Evolutionary conservation across 2,888 invertebrate species (phyloP).

Genomic region (Germaria angustata): DNA sequence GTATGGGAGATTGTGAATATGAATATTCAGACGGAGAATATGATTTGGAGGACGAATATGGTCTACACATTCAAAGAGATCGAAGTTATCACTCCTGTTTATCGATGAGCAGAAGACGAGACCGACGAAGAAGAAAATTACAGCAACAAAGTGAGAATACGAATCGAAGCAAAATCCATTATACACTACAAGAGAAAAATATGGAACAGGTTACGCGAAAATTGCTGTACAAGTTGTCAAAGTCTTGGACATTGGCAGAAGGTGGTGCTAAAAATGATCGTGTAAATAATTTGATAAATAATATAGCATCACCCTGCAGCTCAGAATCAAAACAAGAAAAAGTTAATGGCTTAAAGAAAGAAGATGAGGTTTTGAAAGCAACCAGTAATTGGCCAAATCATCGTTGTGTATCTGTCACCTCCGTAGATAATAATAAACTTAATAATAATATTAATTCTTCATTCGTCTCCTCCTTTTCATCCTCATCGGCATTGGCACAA

Average conservation of each 20-base stretch:
- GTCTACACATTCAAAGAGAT: slow-evolving; percentile 53
- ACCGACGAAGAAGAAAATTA: slow-evolving; percentile 69
- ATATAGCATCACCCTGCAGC: slow-evolving; percentile 47
- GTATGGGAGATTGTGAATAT: slow-evolving; percentile 58
- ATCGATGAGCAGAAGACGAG: slow-evolving; percentile 48
- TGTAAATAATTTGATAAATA: slow-evolving; percentile 56
- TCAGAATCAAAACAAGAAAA: slow-evolving; percentile 73
- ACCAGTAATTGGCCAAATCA: slow-evolving; percentile 66
- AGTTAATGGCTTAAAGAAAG: slow-evolving; percentile 68
- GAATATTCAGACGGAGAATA: slow-evolving; percentile 62
- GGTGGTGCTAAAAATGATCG: slow-evolving; percentile 49
- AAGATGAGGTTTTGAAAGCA: slow-evolving; percentile 27
- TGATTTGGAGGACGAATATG: slow-evolving; percentile 65
- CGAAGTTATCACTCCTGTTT: slow-evolving; percentile 56
- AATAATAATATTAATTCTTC: slow-evolving; percentile 70
- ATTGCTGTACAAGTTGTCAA: slow-evolving; percentile 73
- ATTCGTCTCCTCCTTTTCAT: slow-evolving; percentile 52
- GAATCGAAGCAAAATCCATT: slow-evolving; percentile 71
- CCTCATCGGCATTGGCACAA: slow-evolving; percentile 35
- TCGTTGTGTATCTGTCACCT: slow-evolving; percentile 38
- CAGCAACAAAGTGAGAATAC: slow-evolving; percentile 69
- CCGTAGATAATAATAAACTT: slow-evolving; percentile 73
- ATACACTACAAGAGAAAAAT: slow-evolving; percentile 34
- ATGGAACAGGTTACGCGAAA: slow-evolving; percentile 71
- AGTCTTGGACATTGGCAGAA: slow-evolving; percentile 65